Percentiles rank a stretch among this genome's conserved stretches.
These are phyloP conservation scores for Parthenolecanium corni DNA, from an alignment of 2,888 invertebrate species.

Conservation along the genomic window DNA sequence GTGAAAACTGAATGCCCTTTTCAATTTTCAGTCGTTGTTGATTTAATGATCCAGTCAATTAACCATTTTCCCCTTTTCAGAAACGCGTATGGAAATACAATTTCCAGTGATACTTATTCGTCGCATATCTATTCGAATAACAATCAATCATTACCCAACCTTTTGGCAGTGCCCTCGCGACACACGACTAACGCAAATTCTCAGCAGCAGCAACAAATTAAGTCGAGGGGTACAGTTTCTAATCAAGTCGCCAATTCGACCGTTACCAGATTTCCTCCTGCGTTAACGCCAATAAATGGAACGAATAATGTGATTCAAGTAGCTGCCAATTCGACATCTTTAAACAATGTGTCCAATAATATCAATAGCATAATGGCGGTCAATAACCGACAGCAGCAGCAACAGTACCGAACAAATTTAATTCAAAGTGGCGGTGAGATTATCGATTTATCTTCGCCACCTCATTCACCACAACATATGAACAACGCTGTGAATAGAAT, in stretches of 20 bases:
- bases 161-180: too few species aligned
- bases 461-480: constrained; percentile 38
- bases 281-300: constrained; percentile 16
- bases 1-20: not conserved
- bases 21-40: not conserved
- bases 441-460: constrained; percentile 45
- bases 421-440: constrained; percentile 36
- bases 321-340: not conserved
- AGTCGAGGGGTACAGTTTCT: not conserved
- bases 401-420: not conserved
- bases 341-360: constrained; percentile 1
- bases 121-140: too few species aligned
- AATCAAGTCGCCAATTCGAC: not conserved
- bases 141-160: too few species aligned
- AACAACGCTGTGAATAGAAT: constrained; percentile 5
- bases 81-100: too few species aligned
- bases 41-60: too few species aligned
- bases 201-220: not conserved
- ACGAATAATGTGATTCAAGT: not conserved
- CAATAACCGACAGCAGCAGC: constrained; percentile 1
- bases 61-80: too few species aligned
- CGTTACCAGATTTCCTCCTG: constrained; percentile 14
- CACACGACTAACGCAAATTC: too few species aligned
- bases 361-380: not conserved
- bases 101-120: too few species aligned